A percentile compares a stretch with the other conserved stretches of the same genome.
Conservation (phyloP, 2,113 vertebrate species). For the Silurus meridionalis region DNA sequence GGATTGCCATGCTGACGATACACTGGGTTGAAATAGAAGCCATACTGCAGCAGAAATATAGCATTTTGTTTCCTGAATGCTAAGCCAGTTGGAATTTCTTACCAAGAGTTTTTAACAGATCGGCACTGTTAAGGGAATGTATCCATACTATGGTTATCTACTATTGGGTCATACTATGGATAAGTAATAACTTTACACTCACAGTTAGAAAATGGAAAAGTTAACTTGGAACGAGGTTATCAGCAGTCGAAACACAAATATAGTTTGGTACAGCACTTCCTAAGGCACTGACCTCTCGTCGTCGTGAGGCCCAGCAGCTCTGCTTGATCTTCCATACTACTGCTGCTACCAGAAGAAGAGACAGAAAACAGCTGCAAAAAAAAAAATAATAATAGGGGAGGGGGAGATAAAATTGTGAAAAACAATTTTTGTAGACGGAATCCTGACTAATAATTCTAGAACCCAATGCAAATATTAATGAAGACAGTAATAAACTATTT, state of each 20-base stretch:
- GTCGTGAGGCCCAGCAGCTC: conserved; percentile 86
- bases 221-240: not conserved
- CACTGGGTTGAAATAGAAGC: not conserved
- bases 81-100: not conserved
- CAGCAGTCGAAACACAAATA: not conserved
- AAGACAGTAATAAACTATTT: not conserved
- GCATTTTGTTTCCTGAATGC: not conserved
- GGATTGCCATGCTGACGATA: too few species aligned
- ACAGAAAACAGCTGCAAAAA: conserved; percentile 83
- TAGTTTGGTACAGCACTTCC: not conserved
- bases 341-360: conserved; percentile 85
- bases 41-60: not conserved
- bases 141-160: too few species aligned
- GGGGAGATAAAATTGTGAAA: not conserved
- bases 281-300: conserved; percentile 79
- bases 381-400: conserved; percentile 22
- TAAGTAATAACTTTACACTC: not conserved
- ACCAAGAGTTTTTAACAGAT: not conserved
- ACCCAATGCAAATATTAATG: not conserved
- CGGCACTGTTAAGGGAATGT: not conserved
- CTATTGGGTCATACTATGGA: not conserved
- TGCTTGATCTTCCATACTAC: conserved; percentile 94
- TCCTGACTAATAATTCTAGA: not conserved
- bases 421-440: not conserved
- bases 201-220: not conserved